Conservation (phyloP, 2,888 invertebrate genomes). For the Crepidodera aurea region DNA sequence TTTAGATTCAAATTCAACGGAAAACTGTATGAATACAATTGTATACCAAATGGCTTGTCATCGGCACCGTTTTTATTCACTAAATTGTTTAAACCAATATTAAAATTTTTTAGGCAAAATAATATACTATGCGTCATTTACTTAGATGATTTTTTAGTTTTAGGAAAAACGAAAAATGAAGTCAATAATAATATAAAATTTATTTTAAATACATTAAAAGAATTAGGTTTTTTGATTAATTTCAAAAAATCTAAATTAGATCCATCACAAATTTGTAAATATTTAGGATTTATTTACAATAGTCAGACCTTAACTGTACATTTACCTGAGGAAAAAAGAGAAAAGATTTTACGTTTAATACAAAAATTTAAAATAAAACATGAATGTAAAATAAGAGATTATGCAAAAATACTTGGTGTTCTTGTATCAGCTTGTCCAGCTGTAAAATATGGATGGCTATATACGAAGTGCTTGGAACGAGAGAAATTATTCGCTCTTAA, state of each 20-base stretch:
- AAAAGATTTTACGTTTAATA: conserved; percentile 11
- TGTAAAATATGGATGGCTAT: conserved; percentile 41
- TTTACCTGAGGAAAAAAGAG: conserved; percentile 19
- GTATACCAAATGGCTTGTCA: conserved; percentile 44
- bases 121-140: conserved; percentile 37
- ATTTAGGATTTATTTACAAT: conserved; percentile 24
- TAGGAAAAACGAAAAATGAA: conserved; percentile 10
- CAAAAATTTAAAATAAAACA: not conserved
- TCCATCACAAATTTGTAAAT: conserved; percentile 23
- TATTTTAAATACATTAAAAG: not conserved
- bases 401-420: conserved; percentile 34
- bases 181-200: conserved; percentile 2
- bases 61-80: conserved; percentile 45
- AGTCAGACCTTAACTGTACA: not conserved
- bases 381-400: conserved; percentile 38
- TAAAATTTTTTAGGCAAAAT: conserved; percentile 27
- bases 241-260: conserved; percentile 22
- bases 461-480: conserved; percentile 22
- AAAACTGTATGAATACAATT: conserved; percentile 42
- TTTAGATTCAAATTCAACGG: conserved; percentile 41
- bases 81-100: conserved; percentile 44
- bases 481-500: conserved; percentile 30
- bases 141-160: conserved; percentile 41
- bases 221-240: conserved; percentile 29
- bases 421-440: conserved; percentile 34